Conservation (phyloP, 1,140 invertebrate genomes). For the Wasmannia auropunctata region DNA sequence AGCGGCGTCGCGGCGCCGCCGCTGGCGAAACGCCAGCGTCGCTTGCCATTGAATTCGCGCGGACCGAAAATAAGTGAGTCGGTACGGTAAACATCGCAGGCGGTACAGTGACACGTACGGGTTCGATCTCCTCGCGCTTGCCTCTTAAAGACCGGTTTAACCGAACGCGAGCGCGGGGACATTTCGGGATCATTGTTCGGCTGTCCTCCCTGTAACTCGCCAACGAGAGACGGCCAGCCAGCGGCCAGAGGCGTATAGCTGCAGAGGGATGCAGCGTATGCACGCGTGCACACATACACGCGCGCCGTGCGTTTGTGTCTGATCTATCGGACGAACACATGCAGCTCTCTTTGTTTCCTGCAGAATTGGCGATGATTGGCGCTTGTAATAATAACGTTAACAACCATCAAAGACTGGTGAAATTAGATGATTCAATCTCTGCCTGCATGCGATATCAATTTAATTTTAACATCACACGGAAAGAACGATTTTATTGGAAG, state of each 20-base stretch:
- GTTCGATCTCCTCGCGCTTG: constrained; percentile 70
- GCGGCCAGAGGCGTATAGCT: constrained; percentile 10
- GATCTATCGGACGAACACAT: too few species aligned
- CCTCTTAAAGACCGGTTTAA: constrained; percentile 70
- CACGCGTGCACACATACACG: not conserved
- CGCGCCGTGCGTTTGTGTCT: not conserved
- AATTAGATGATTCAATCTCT: not conserved
- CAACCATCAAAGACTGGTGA: not conserved
- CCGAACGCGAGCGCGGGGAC: constrained; percentile 50
- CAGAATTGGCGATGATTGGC: not conserved
- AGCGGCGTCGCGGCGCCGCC: not conserved
- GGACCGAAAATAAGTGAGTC: constrained; percentile 68
- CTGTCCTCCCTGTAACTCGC: constrained; percentile 44
- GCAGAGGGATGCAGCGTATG: not conserved
- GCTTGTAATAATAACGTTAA: not conserved
- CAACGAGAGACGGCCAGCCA: constrained; percentile 38
- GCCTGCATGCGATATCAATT: not conserved
- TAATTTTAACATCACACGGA: not conserved
- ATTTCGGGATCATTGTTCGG: constrained; percentile 69
- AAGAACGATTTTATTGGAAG: not conserved
- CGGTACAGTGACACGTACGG: constrained; percentile 64
- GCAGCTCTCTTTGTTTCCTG: too few species aligned
- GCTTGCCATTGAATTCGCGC: constrained; percentile 68
- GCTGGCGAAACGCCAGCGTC: constrained; percentile 60
- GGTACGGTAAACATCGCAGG: constrained; percentile 59